These are phyloP conservation scores for Nyctalus aviator DNA, from an alignment of 2,797 vertebrate species.

Conservation along the genomic window DNA sequence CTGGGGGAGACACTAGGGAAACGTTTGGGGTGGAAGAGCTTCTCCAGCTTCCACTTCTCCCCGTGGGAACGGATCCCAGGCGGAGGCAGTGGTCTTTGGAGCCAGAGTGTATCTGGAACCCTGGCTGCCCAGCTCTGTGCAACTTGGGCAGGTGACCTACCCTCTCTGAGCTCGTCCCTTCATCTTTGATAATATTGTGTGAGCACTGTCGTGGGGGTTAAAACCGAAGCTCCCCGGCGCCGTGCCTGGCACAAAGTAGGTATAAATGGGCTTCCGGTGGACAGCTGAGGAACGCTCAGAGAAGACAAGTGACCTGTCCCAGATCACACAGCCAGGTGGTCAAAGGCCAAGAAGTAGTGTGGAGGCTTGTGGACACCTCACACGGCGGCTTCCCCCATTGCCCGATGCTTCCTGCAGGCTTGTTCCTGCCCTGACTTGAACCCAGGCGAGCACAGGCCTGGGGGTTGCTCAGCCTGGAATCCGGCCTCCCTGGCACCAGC, in stretches of 20 bases:
- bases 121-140: background rate
- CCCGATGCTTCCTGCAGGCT: background rate
- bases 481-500: background rate
- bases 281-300: background rate
- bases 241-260: background rate
- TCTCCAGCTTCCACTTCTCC: background rate
- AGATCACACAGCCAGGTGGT: background rate
- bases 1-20: background rate
- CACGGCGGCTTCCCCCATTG: fast-evolving
- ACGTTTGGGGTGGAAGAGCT: background rate
- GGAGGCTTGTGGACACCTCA: background rate
- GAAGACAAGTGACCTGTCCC: background rate
- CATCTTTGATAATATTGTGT: background rate
- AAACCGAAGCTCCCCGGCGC: background rate
- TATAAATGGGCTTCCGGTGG: background rate
- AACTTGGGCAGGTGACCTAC: background rate
- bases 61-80: background rate
- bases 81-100: background rate
- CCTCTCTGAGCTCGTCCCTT: background rate
- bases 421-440: background rate
- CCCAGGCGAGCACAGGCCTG: no score
- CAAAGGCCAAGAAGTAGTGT: background rate
- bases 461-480: background rate
- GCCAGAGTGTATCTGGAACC: background rate
- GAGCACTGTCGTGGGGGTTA: background rate